A percentile compares a stretch with the other conserved stretches of the same genome.
Conservation (phyloP, 1,140 invertebrate species). For the Nasonia vitripennis region DNA sequence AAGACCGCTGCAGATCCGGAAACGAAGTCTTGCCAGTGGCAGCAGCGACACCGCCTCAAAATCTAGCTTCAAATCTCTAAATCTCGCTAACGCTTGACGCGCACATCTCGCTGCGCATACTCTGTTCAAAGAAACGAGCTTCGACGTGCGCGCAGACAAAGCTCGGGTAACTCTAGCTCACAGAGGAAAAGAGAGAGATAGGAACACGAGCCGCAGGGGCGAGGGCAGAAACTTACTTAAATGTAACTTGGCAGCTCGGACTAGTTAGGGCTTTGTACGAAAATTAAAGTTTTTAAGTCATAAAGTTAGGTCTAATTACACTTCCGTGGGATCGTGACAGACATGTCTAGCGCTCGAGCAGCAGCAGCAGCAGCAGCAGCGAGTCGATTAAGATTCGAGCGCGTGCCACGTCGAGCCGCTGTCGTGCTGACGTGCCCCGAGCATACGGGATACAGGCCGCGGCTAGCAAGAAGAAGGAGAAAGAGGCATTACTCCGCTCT, state of each 20-base stretch:
- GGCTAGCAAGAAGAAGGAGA: neutral
- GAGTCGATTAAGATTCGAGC: conserved; percentile 47
- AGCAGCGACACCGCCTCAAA: neutral
- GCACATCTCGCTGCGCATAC: neutral
- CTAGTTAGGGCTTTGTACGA: conserved; percentile 53
- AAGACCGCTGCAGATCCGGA: neutral
- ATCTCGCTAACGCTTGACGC: neutral
- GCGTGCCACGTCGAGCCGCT: conserved; percentile 18
- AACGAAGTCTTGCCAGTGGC: neutral
- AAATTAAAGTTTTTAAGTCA: conserved; percentile 62
- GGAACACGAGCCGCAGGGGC: neutral
- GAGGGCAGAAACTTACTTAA: conserved; percentile 56
- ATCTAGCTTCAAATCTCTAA: neutral
- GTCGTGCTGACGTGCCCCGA: neutral
- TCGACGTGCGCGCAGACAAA: conserved; percentile 30
- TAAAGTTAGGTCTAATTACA: conserved; percentile 63
- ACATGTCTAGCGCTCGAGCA: conserved; percentile 47
- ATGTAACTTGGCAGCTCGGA: conserved; percentile 56
- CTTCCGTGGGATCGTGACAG: conserved; percentile 52
- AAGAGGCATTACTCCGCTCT: neutral
- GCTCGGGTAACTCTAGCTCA: conserved; percentile 1
- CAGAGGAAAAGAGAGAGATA: neutral
- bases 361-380: too few species aligned
- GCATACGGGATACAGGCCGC: neutral
- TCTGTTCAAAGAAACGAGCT: conserved; percentile 45